phyloP scores from a whole-genome alignment of 2,888 invertebrate genomes.

The Nephrocerus scutellatus region DNA sequence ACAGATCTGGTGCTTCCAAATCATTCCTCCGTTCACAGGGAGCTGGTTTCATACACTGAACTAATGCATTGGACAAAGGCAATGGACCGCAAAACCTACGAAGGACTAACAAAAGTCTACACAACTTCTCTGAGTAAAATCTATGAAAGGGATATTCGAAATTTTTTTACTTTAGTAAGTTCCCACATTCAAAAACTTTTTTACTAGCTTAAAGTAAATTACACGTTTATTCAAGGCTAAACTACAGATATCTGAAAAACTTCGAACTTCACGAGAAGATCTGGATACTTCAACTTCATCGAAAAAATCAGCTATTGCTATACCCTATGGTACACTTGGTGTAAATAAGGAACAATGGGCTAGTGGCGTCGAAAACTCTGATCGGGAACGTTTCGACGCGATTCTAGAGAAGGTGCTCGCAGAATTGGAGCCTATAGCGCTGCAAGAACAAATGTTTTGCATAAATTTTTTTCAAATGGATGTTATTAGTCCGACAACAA shows the following conservation, averaged over 20 bases:
- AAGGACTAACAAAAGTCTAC: conserved; percentile 75
- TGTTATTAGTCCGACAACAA: conserved; percentile 53
- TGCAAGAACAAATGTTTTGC: conserved; percentile 94
- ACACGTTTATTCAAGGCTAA: conserved; percentile 33
- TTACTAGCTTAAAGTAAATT: conserved; percentile 3
- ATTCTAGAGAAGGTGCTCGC: conserved; percentile 79
- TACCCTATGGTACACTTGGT: conserved; percentile 51
- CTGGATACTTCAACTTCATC: conserved; percentile 44
- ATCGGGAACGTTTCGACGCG: conserved; percentile 57
- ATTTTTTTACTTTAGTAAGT: conserved; percentile 38
- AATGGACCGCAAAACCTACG: conserved; percentile 77
- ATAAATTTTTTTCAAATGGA: conserved; percentile 84
- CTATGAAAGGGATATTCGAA: conserved; percentile 74
- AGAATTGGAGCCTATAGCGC: conserved; percentile 82
- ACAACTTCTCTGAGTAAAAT: conserved; percentile 75
- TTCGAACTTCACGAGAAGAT: conserved; percentile 47
- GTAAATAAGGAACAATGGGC: conserved; percentile 60
- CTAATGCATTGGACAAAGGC: conserved; percentile 88
- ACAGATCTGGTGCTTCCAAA: conserved; percentile 63
- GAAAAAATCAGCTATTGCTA: conserved; percentile 42
- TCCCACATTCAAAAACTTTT: background rate
- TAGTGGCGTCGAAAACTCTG: conserved; percentile 55
- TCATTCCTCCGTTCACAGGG: conserved; percentile 73
- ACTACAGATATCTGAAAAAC: conserved; percentile 39
- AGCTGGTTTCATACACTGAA: conserved; percentile 79